A percentile compares a stretch with the other conserved stretches of the same genome.
Evolutionary conservation across 2,113 vertebrate genomes (phyloP).

Genomic region (Tympanuchus pallidicinctus): DNA sequence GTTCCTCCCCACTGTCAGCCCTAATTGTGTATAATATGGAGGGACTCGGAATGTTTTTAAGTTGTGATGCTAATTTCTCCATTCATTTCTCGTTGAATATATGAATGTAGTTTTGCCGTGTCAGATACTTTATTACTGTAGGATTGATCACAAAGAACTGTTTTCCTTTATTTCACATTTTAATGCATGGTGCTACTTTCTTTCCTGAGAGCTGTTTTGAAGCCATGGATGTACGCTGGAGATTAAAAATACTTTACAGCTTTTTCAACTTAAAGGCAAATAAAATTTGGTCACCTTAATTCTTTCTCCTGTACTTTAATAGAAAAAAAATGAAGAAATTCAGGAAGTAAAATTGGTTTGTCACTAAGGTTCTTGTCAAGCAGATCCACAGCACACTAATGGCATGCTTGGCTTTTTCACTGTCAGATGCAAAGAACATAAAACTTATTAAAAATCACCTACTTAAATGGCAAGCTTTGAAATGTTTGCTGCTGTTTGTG

Average conservation of each 20-base stretch:
- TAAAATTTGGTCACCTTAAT: neutral
- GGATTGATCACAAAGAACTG: neutral
- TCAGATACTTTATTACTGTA: neutral
- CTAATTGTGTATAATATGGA: neutral
- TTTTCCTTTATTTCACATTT: neutral
- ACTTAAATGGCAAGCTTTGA: neutral
- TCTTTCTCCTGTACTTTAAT: neutral
- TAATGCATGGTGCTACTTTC: neutral
- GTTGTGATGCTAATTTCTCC: neutral
- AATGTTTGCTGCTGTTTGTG: neutral
- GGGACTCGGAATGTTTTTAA: neutral
- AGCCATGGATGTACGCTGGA: neutral
- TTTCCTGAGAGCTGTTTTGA: neutral
- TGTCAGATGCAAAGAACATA: neutral
- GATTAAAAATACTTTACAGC: neutral
- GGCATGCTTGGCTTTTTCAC: neutral
- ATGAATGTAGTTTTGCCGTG: neutral
- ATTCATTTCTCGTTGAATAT: neutral
- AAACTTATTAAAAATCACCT: neutral
- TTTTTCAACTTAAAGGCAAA: neutral
- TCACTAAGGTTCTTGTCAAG: neutral
- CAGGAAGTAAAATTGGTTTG: neutral
- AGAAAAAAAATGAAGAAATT: neutral
- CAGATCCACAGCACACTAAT: accelerated
- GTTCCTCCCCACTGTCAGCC: neutral